Evolutionary conservation across 2,113 vertebrate genomes (phyloP).

Genomic region (Rhodinocichla rosea): DNA sequence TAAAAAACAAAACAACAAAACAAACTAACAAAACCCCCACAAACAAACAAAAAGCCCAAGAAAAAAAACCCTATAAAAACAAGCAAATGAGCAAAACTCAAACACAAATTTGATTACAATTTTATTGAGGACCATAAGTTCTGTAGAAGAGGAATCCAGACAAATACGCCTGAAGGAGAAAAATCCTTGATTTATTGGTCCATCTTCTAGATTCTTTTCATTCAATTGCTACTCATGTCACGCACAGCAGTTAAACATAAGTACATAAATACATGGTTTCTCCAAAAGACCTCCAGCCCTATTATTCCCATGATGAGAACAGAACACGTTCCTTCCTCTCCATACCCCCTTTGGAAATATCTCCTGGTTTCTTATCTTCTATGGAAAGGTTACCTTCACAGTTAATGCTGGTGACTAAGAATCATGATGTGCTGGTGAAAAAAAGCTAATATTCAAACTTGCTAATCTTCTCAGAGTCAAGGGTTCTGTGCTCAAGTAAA

Average conservation of each 20-base stretch:
- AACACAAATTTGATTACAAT: background rate
- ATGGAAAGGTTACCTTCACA: background rate
- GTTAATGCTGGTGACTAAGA: background rate
- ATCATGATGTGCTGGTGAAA: background rate
- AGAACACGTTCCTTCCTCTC: background rate
- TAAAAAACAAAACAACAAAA: background rate
- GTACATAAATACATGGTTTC: background rate
- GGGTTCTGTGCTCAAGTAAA: background rate
- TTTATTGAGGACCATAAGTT: background rate
- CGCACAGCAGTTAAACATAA: background rate
- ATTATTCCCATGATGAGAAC: background rate
- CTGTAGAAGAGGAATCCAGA: background rate
- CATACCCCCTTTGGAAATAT: background rate
- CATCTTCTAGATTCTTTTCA: background rate
- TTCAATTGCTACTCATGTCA: background rate
- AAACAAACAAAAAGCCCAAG: background rate
- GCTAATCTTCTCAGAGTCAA: constrained; percentile 2
- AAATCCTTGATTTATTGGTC: background rate
- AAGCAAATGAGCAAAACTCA: background rate
- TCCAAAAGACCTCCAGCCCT: background rate
- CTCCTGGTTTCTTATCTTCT: background rate
- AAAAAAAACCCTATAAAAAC: background rate
- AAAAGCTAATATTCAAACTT: background rate
- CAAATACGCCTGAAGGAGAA: background rate
- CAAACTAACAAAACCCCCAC: background rate